Conservation (phyloP, 2,797 vertebrate genomes). For the Harpagifer antarcticus region DNA sequence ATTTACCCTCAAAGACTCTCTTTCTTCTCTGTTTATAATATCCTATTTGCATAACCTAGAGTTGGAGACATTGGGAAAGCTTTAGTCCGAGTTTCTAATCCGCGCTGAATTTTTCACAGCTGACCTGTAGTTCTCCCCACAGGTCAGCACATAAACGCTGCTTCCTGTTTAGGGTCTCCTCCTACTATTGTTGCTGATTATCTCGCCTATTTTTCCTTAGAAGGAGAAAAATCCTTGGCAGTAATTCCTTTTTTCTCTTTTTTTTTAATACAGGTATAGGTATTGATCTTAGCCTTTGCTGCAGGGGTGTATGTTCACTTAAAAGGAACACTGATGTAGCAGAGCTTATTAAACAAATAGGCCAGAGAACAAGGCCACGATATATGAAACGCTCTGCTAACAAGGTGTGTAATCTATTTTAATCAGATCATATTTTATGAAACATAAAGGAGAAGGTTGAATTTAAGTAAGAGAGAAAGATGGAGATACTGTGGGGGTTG, state of each 20-base stretch:
- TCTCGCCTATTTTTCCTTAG: constrained; percentile 33
- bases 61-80: constrained; percentile 38
- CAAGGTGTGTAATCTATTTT: constrained; percentile 84
- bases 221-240: constrained; percentile 65
- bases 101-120: constrained; percentile 56
- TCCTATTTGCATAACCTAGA: constrained; percentile 55
- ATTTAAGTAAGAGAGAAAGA: constrained; percentile 68
- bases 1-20: constrained; percentile 63
- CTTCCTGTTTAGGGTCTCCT: constrained; percentile 67
- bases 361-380: constrained; percentile 76
- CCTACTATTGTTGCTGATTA: constrained; percentile 52
- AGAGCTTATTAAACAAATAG: constrained; percentile 82
- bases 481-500: constrained; percentile 44
- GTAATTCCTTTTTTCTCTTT: constrained; percentile 24
- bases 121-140: constrained; percentile 63
- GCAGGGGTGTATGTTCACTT: constrained; percentile 73
- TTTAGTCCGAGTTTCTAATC: constrained; percentile 53
- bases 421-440: constrained; percentile 84
- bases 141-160: constrained; percentile 54
- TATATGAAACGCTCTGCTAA: constrained; percentile 80
- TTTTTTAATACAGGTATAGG: constrained; percentile 44
- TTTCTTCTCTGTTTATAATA: constrained; percentile 53
- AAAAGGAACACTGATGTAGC: constrained; percentile 72
- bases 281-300: constrained; percentile 81
- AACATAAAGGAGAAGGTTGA: constrained; percentile 77